Conservation (phyloP, 2,797 vertebrate genomes). For the Pangasius mekongensis region DNA sequence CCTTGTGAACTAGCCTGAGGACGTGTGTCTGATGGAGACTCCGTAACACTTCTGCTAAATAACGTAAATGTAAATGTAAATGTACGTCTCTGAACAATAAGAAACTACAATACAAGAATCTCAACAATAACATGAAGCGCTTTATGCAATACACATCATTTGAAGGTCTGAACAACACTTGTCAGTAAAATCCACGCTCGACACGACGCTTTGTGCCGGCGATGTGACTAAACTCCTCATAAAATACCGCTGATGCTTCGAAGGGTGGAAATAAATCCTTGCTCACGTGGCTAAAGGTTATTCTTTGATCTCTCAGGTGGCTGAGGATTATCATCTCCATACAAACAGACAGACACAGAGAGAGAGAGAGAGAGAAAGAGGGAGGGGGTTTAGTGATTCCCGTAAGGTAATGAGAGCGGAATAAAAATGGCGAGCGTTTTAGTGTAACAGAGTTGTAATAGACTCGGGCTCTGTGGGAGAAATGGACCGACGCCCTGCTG, state of each 20-base stretch:
- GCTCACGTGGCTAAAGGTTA: conserved; percentile 74
- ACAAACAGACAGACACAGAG: conserved; percentile 1
- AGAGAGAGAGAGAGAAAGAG: not conserved
- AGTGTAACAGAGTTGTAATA: conserved; percentile 76
- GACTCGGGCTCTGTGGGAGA: conserved; percentile 68
- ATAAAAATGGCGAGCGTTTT: conserved; percentile 71
- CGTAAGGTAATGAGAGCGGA: conserved; percentile 47
- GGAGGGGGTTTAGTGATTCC: conserved; percentile 17
- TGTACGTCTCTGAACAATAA: not conserved
- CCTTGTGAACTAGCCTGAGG: not conserved
- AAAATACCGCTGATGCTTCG: conserved; percentile 77
- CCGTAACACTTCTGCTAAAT: not conserved
- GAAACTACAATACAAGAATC: not conserved
- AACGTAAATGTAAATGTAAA: not conserved
- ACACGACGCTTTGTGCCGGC: not conserved
- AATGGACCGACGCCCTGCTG: conserved; percentile 71
- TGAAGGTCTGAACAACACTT: not conserved
- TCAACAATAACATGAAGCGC: not conserved
- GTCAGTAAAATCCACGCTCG: not conserved
- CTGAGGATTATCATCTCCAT: conserved; percentile 64
- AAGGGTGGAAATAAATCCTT: conserved; percentile 73
- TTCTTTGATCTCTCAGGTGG: conserved; percentile 70
- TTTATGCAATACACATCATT: not conserved
- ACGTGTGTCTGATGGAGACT: not conserved
- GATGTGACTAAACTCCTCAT: conserved; percentile 56